phyloP scores from a whole-genome alignment of 2,113 vertebrate species.

The Tetrao urogallus region DNA sequence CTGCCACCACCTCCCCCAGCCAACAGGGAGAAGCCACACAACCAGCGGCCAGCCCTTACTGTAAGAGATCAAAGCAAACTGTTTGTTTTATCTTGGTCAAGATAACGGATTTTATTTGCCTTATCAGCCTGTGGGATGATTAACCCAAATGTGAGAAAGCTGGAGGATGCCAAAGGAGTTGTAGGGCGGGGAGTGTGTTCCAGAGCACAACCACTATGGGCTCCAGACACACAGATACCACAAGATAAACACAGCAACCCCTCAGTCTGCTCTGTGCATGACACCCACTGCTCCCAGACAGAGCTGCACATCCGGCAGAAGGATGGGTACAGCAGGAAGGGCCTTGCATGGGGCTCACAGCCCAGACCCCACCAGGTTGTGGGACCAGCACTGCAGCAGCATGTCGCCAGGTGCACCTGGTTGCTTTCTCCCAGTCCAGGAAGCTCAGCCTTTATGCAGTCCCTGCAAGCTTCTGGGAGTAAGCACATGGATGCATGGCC shows the following conservation, averaged over 20 bases:
- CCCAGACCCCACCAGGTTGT: not conserved
- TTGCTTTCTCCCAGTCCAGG: not conserved
- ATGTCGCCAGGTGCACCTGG: rapidly evolving
- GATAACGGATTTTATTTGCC: constrained; percentile 64
- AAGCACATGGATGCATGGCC: rapidly evolving
- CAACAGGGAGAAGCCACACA: constrained; percentile 28
- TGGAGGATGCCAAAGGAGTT: constrained; percentile 6
- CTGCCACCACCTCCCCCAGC: not conserved
- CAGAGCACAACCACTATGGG: not conserved
- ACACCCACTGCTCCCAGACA: not conserved
- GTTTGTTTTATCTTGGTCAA: constrained; percentile 51
- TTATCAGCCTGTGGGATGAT: constrained; percentile 57
- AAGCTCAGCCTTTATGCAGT: rapidly evolving
- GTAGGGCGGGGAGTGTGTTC: not conserved
- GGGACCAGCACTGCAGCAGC: not conserved
- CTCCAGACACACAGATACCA: constrained; percentile 3
- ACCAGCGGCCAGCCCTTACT: not conserved
- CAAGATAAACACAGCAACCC: not conserved
- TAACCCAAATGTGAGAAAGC: constrained; percentile 55
- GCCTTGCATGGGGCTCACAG: not conserved
- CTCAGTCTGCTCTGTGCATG: not conserved
- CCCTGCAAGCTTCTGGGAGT: not conserved
- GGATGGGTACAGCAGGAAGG: not conserved
- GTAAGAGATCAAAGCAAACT: constrained; percentile 47
- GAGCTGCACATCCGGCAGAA: not conserved